Evolutionary conservation across 2,113 vertebrate species (phyloP), one percentile per base, ranked within the genome.

Genomic region (Petrocephalus microphthalmus): DNA sequence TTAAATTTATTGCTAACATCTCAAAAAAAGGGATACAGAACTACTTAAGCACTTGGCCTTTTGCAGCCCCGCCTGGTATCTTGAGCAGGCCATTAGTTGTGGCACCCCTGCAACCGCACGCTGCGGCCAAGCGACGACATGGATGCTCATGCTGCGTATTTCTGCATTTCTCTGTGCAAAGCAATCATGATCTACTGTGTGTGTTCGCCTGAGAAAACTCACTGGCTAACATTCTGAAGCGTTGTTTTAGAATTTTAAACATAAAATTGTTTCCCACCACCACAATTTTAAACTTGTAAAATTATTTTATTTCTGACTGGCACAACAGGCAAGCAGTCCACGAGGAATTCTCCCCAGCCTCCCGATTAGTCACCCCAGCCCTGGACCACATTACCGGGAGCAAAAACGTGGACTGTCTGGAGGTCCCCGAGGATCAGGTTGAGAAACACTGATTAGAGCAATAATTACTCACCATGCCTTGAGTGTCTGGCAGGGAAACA

Each of bases 401-500:
- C 7, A 60, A 56, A 56, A 11, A 64, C n/a, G 1, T 1, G 2
- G 22, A 25, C 22, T 64, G n/a, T 29, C 60, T 67, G n/a, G 60
- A n/a, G n/a, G 10, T 64, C 60, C n/a, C n/a, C 10, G 0, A 67
- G 60, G 3, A 29, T n/a, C 10, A 3, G 3, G n/a, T 29, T 67
- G 60, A 22, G 57, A 64, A 64, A 25, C 10, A 10, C n/a, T 0
- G 29, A 29, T 33, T 74, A 74, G 5, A 2, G 29, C 17, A 78
- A 78, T 78, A 42, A 42, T 78, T 42, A 90, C 95, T 92, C 90
- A 97, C 97, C 95, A 95, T 94, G 87, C 94, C 95, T 88, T 95
- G 95, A 42, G 93, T 94, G 53, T 96, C 96, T 67, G 93, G 96
- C 91, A 99, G 96, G 89, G 98, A 98, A 81, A 99, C 95, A 37